Base-by-base conservation (phyloP, 2,113 vertebrate species). In the Notarius lentiginosus region DNA sequence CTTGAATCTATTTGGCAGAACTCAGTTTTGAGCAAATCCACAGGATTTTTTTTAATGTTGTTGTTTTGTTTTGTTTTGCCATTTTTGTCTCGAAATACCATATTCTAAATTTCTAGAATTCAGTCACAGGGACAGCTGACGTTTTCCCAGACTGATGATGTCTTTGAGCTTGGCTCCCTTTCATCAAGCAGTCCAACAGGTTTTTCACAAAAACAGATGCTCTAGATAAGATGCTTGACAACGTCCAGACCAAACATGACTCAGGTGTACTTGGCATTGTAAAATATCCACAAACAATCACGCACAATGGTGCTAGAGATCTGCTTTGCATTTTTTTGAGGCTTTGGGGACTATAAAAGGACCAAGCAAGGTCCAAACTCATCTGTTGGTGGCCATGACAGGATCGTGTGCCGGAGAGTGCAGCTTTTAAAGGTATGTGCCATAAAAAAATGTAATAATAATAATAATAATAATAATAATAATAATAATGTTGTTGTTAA, bases 361-460 rank as follows among this genome's bases (percentile, higher is more conserved):
- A 34, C 34, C 1, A 34, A 34, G 34, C 34, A 80, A 58, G 51
- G 20, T 68, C 12, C n/a, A 15, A 10, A 18, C 12, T 80, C 49
- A 66, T 55, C 47, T 12, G 5, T 22, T 20, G 22, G 14, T 65
- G 18, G 11, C 7, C 63, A 51, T 68, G 9, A 51, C 68, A 20
- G 8, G 2, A 83, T 11, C 20, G 22, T 27, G 47, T n/a, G 63
- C 3, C 7, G 11, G 11, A 79, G 73, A 66, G 24, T 12, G 47
- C 73, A 79, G 22, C 18, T 34, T 66, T 4, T 51, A 24, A 47
- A 85, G 84, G 84, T 85, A 85, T 51, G 84, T 51, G 17, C 7
- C 14, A 12, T 12, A 0, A 85, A 63, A 63, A 11, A 47, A 58
- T 3, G 27, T 72, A 41, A 34, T 49, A 4, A 53, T 17, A 1